phyloP scores from a whole-genome alignment of 2,113 vertebrate species.

The Speoplatyrhinus poulsoni region DNA sequence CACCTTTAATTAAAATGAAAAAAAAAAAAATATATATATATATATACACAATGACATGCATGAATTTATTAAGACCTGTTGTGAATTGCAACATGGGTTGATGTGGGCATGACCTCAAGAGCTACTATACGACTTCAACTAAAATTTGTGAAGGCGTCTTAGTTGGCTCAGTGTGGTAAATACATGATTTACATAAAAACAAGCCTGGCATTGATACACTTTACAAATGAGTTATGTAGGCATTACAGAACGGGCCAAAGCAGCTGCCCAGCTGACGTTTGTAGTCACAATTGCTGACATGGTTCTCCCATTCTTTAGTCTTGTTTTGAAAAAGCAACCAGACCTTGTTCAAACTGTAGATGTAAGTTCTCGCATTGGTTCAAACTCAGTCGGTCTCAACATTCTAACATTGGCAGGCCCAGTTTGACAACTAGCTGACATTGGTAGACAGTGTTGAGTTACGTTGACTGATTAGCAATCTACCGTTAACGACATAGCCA shows the following conservation, averaged over 20 bases:
- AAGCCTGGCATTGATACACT: too few species aligned
- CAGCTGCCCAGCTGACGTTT: constrained; percentile 1
- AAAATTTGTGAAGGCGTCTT: too few species aligned
- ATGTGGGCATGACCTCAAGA: too few species aligned
- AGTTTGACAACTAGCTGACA: neutral
- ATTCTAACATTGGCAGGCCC: neutral
- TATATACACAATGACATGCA: too few species aligned
- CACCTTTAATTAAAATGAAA: too few species aligned
- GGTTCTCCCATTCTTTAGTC: neutral
- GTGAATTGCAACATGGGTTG: too few species aligned
- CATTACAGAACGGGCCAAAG: constrained; percentile 40
- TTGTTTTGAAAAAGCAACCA: neutral
- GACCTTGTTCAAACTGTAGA: too few species aligned
- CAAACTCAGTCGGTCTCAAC: too few species aligned
- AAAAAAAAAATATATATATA: too few species aligned
- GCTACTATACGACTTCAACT: too few species aligned
- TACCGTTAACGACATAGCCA: constrained; percentile 14
- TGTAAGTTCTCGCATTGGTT: too few species aligned
- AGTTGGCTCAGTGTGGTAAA: neutral
- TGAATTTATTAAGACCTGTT: too few species aligned
- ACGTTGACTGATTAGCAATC: constrained; percentile 37
- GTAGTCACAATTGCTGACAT: constrained; percentile 47
- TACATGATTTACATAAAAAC: neutral
- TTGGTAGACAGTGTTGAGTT: neutral
- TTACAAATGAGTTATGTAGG: constrained; percentile 14